Conservation (phyloP, 2,113 vertebrate genomes). For the Agapornis roseicollis region DNA sequence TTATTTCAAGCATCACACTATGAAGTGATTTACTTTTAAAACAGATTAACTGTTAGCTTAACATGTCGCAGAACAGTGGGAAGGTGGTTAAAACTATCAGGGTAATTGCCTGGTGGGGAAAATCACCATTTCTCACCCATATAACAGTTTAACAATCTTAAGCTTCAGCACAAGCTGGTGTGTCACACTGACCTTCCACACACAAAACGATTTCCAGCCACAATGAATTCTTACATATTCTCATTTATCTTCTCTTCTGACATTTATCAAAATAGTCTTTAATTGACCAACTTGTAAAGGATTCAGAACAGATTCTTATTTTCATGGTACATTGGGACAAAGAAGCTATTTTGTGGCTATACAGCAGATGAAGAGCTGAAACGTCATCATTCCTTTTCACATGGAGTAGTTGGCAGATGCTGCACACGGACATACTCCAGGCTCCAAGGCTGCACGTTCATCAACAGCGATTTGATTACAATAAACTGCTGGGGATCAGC, state of each 20-base stretch:
- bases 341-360: neutral
- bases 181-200: neutral
- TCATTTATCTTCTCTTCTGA: neutral
- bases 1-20: neutral
- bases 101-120: neutral
- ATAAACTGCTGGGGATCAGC: constrained; percentile 8
- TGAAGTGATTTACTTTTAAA: neutral
- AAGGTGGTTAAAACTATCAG: neutral
- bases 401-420: neutral
- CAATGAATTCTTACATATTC: neutral
- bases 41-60: neutral
- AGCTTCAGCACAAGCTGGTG: neutral
- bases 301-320: neutral
- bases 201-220: neutral
- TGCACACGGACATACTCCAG: rapidly evolving
- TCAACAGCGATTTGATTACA: neutral
- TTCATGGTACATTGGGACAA: neutral
- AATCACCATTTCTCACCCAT: neutral
- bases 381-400: neutral
- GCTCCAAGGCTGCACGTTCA: neutral
- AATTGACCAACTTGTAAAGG: neutral
- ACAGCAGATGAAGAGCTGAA: neutral
- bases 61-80: neutral
- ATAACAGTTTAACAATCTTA: neutral
- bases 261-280: neutral